These are phyloP conservation scores for Hylaeus anthracinus DNA, from an alignment of 1,140 invertebrate genomes.

Conservation along the genomic window DNA sequence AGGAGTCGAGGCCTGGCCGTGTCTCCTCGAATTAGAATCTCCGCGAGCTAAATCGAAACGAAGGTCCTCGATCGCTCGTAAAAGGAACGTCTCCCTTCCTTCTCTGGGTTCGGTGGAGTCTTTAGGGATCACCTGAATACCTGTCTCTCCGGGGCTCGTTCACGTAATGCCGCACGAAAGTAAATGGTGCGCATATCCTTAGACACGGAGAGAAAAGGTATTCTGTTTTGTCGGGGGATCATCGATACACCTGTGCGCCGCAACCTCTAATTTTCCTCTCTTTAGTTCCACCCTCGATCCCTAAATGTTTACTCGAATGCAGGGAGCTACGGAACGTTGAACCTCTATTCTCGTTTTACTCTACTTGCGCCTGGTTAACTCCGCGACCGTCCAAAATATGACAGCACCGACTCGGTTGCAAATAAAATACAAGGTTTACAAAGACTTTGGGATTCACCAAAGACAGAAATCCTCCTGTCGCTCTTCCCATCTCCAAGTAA, in stretches of 20 bases:
- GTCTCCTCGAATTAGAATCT: conserved; percentile 65
- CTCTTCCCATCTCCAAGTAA: too few species aligned
- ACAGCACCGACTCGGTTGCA: too few species aligned
- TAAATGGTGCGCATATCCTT: conserved; percentile 78
- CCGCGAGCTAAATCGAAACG: conserved; percentile 62
- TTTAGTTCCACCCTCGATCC: conserved; percentile 28
- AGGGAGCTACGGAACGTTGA: too few species aligned
- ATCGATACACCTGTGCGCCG: conserved; percentile 60
- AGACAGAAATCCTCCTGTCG: too few species aligned
- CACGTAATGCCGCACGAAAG: conserved; percentile 66
- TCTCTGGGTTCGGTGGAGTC: conserved; percentile 6
- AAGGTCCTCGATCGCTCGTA: conserved; percentile 41
- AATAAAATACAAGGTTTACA: too few species aligned
- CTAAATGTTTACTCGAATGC: background rate
- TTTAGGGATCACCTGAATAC: conserved; percentile 57
- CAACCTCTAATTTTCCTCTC: conserved; percentile 57
- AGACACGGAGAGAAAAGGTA: conserved; percentile 50
- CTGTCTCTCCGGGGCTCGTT: conserved; percentile 16
- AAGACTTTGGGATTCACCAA: too few species aligned
- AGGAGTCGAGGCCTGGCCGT: conserved; percentile 29
- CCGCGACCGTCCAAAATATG: too few species aligned
- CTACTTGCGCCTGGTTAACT: too few species aligned
- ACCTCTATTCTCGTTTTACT: too few species aligned
- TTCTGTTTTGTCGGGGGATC: conserved; percentile 26
- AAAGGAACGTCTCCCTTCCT: conserved; percentile 35